Percentiles rank a stretch among this genome's conserved stretches.
phyloP scores from a whole-genome alignment of 2,113 vertebrate genomes.

The Callopanchax toddi region DNA sequence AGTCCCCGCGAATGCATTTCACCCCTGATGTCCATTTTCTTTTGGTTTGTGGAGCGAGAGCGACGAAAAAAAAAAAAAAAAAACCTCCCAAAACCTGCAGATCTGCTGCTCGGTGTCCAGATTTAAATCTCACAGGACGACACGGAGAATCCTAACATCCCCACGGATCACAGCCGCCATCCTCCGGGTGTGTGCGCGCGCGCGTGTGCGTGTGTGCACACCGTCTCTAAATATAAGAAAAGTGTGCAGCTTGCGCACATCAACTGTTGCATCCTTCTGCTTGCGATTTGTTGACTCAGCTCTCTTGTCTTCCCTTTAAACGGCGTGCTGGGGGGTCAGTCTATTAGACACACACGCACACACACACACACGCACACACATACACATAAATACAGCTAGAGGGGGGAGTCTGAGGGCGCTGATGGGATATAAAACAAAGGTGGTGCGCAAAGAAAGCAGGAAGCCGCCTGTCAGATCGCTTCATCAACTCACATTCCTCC shows the following conservation, averaged over 20 bases:
- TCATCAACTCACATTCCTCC: too few relatives aligned
- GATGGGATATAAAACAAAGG: too few relatives aligned
- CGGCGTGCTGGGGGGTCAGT: constrained; percentile 66
- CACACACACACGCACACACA: constrained; percentile 6
- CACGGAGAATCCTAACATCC: constrained; percentile 35
- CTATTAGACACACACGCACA: constrained; percentile 34
- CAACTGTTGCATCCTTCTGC: constrained; percentile 75
- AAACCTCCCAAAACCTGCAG: too few relatives aligned
- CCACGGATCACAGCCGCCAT: constrained; percentile 51
- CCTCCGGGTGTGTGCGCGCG: constrained; percentile 26
- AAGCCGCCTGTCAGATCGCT: too few relatives aligned
- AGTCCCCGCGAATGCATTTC: constrained; percentile 37
- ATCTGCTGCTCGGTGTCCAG: background rate
- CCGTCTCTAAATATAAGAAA: constrained; percentile 38
- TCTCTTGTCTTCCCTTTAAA: constrained; percentile 69
- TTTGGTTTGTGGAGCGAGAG: too few relatives aligned
- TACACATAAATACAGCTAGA: too few relatives aligned
- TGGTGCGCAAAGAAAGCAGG: too few relatives aligned
- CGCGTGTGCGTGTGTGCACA: constrained; percentile 13
- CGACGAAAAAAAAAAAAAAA: too few relatives aligned
- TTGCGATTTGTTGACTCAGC: constrained; percentile 72
- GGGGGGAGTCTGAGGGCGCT: too few relatives aligned
- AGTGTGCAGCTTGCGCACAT: constrained; percentile 51
- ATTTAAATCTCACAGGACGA: constrained; percentile 26
- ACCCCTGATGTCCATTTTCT: constrained; percentile 57